Base-by-base conservation (phyloP, 2,888 invertebrate species). In the Byasa hedistus region DNA sequence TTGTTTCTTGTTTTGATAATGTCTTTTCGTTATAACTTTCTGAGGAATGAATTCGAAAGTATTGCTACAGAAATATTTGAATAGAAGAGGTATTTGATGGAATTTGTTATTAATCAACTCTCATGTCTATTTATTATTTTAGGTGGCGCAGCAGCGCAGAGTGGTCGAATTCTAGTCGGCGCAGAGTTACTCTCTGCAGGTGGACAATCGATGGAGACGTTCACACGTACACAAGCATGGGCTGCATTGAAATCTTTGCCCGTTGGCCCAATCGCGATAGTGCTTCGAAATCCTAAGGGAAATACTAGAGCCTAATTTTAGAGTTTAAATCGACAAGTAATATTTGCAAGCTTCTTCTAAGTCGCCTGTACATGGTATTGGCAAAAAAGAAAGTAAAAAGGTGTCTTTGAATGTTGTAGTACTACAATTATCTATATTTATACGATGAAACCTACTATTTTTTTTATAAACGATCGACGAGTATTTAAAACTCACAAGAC, bases 171-270 rank as follows among this genome's bases (percentile, higher is more conserved):
- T 76, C 93, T 94, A 80, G 96, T 96, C 73, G 97, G 97, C 64
- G 98, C 98, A 83, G 96, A 98, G 87, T 93, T 98, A 72, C 86
- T 98, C 48, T 94, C 94, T 73, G 96, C 98, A 63, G 97, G 98
- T 76, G 96, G 95, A 63, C 94, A 94, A 71, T 95, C 96, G 74
- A 95, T 97, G 79, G 94, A 95, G 70, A 93, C 94, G 69, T 95
- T 97, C 93, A 96, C 98, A n/a, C 94, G 98, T 77, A 97, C 97
- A 73, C 97, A 98, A 89, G 98, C 97, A 64, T 98, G 98, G 98
- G 96, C 96, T 74, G 94, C 96, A 69, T 95, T 98, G 92, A 98
- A 98, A 87, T 96, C 96, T 77, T 87, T 98, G 72, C 96, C 97
- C 64, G 95, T 96, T 80, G 98, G 98, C 66, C 94, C 95, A 79